Evolutionary conservation across 2,113 vertebrate species (phyloP).

Genomic region (Amphiprion ocellaris): DNA sequence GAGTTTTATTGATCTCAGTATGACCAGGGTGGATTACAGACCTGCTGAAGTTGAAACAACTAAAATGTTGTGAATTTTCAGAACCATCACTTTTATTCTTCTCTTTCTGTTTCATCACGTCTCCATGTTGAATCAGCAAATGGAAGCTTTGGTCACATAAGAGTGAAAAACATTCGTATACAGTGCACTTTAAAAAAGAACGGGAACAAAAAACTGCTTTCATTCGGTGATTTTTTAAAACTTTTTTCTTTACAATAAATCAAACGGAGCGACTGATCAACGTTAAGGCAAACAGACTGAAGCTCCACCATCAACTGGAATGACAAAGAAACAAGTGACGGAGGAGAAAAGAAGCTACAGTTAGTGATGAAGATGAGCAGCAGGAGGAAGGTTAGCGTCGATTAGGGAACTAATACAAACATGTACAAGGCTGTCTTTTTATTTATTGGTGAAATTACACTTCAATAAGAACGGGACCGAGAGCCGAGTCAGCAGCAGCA

Average conservation of each 20-base stretch:
- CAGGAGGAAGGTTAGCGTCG: conserved; percentile 82
- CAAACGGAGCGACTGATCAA: conserved; percentile 85
- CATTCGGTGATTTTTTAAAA: conserved; percentile 65
- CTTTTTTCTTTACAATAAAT: conserved; percentile 86
- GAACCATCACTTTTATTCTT: conserved; percentile 34
- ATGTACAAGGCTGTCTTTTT: conserved; percentile 59
- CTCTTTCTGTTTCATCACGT: conserved; percentile 38
- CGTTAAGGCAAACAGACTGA: conserved; percentile 95
- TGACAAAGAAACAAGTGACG: conserved; percentile 71
- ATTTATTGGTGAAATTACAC: conserved; percentile 58
- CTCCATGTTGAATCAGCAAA: conserved; percentile 50
- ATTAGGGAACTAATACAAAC: conserved; percentile 70
- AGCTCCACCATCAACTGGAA: conserved; percentile 83
- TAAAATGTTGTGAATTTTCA: conserved; percentile 44
- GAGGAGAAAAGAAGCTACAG: conserved; percentile 34
- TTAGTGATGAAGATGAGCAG: conserved; percentile 36
- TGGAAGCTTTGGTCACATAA: conserved; percentile 79
- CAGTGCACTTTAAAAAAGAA: conserved; percentile 73
- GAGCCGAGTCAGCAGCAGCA: conserved; percentile 38
- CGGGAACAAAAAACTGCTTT: conserved; percentile 69
- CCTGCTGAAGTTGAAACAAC: conserved; percentile 55
- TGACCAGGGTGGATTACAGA: conserved; percentile 59
- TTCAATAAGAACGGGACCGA: conserved; percentile 56
- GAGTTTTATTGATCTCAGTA: conserved; percentile 63
- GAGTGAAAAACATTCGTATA: conserved; percentile 77